Evolutionary conservation across 2,113 vertebrate genomes (phyloP), one percentile per base, ranked within the genome.

Genomic region (Daphoenositta chrysoptera): DNA sequence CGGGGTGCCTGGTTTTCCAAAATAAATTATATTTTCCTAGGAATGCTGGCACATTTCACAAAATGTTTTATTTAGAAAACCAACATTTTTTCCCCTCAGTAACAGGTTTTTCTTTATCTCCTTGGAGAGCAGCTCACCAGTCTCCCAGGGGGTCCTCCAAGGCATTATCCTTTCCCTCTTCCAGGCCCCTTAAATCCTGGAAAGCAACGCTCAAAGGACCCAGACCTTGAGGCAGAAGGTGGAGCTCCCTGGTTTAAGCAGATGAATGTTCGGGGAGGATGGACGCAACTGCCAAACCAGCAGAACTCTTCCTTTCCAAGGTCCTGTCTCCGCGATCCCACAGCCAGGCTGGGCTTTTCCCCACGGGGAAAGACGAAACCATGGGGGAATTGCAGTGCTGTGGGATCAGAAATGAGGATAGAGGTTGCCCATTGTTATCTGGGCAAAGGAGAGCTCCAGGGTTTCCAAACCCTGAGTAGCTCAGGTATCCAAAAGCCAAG

Each of bases 351-450:
- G 44, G 40, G 53, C 10, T 53, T 64, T 45, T 22, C 45, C 70
- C 31, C 0, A 0, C 22, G n/a, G 39, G 58, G 64, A 91, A 35
- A 23, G 31, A 61, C 17, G 21, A 71, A 82, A 37, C 45, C 3
- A 6, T 0, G 11, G 56, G 26, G 69, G 35, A 87, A 54, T 35
- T 66, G 54, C 5, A 37, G 88, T n/a, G 19, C 44, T 60, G 35
- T 50, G 48, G 18, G 51, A 28, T 54, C 23, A 68, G 47, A 47
- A 87, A 70, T 7, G 26, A 90, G 35, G 72, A 17, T 14, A 78
- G 23, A 57, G 35, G 6, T 22, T 65, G 64, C 11, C 15, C 0
- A 0, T 12, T 80, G 42, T 51, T 39, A 26, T 39, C 44, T 24
- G 18, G n/a, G 39, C 5, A n/a, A 82, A 78, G 64, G 31, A 77